A percentile compares a stretch with the other conserved stretches of the same genome.
Conservation (phyloP, 2,888 invertebrate genomes). For the Smittia sp. region DNA sequence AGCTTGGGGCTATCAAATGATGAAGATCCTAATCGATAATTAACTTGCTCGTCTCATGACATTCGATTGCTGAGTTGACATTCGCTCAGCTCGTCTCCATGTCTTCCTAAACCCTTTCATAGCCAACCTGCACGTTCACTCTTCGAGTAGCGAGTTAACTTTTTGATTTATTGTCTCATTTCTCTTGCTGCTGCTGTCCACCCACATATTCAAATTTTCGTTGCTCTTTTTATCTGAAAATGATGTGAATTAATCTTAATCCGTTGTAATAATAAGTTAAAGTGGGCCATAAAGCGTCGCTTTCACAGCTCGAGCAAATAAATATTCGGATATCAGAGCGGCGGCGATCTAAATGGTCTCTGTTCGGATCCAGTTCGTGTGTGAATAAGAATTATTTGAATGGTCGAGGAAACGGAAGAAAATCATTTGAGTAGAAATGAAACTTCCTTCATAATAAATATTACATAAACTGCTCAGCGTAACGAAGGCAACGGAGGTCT, state of each 20-base stretch:
- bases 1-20: too few relatives aligned
- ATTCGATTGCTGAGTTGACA: too few relatives aligned
- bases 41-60: too few relatives aligned
- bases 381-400: background rate
- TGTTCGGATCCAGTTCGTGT: background rate
- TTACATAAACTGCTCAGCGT: background rate
- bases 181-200: slow-evolving; percentile 14
- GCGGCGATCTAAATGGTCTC: background rate
- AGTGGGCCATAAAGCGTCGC: slow-evolving; percentile 26
- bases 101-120: too few relatives aligned
- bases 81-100: too few relatives aligned
- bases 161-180: slow-evolving; percentile 9
- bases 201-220: slow-evolving; percentile 12
- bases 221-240: slow-evolving; percentile 6
- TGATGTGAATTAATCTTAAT: slow-evolving; percentile 35
- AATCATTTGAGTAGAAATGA: background rate
- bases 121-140: too few relatives aligned
- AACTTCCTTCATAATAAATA: background rate
- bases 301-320: background rate
- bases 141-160: background rate
- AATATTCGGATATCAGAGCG: background rate
- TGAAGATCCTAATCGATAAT: too few relatives aligned
- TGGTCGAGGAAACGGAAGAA: background rate
- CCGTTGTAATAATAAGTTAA: background rate
- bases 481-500: background rate